Base-by-base conservation (phyloP, 2,888 invertebrate genomes). In the Salpingus planirostris region DNA sequence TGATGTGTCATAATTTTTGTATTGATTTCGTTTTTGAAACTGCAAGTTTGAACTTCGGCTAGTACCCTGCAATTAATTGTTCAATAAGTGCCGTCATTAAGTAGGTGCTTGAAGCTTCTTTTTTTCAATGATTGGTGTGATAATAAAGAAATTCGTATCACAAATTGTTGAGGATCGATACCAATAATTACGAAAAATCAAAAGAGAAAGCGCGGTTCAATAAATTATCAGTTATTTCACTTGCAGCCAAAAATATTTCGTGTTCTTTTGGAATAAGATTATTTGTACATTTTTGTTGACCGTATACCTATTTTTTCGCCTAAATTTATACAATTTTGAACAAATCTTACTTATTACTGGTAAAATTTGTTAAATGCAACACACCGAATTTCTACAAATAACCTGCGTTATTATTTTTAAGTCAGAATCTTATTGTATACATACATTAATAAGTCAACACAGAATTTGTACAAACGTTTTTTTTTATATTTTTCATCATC, bases 281-380 rank as follows among this genome's bases (percentile, higher is more conserved):
- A 49, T 55, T 63, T 63, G 62, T 62, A 62, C 62, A 62, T 60
- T 34, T 40, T 42, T 55, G 56, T 60, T 61, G 58, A 60, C 62
- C 62, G 62, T 63, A 63, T 63, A 63, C 63, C 57, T 59, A 60
- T 47, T 29, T 46, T 44, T 47, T n/a, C n/a, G 49, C 52, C 57
- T 57, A 58, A 57, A 55, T 47, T 52, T 55, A 59, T 44, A 44
- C 50, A 54, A 52, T 57, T 54, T 52, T 52, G 53, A 46, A 53
- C 45, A 47, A 47, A 49, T 54, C 50, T 46, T 46, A 42, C 46
- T 49, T 35, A 38, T 42, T 32, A 36, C 28, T 36, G 36, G 40
- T 39, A 43, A 37, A 42, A n/a, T n/a, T n/a, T n/a, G 31, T 36
- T 32, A 13, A 15, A 29, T 37, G 22, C 12, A 38, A 35, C 39